Evolutionary conservation across 2,888 invertebrate species (phyloP).

Genomic region (Xylocampa areola): DNA sequence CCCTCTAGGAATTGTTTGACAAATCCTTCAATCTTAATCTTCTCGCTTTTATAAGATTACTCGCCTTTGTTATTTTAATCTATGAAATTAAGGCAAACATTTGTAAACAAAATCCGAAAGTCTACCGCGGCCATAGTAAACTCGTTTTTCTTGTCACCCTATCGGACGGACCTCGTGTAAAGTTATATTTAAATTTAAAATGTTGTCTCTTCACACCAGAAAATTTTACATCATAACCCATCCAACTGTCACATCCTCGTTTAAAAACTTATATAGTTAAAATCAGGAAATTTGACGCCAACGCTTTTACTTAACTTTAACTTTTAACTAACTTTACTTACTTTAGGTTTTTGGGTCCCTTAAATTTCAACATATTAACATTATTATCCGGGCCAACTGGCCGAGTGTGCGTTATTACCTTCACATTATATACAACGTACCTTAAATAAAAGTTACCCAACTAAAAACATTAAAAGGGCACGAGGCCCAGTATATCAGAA

Average conservation of each 20-base stretch:
- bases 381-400: constrained; percentile 23
- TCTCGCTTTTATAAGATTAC: constrained; percentile 39
- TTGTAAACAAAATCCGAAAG: constrained; percentile 15
- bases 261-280: constrained; percentile 39
- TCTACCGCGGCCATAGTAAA: constrained; percentile 11
- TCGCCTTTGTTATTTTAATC: constrained; percentile 39
- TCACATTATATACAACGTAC: constrained; percentile 29
- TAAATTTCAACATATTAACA: constrained; percentile 35
- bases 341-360: constrained; percentile 28
- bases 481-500: constrained; percentile 71
- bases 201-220: constrained; percentile 12
- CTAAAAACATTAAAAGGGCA: constrained; percentile 69
- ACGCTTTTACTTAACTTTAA: constrained; percentile 10
- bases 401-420: constrained; percentile 26
- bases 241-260: constrained; percentile 45
- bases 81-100: constrained; percentile 25
- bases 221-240: constrained; percentile 15
- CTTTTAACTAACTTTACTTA: no score
- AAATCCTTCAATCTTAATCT: constrained; percentile 52
- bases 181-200: no score
- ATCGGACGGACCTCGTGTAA: no score
- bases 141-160: constrained; percentile 2
- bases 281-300: constrained; percentile 51
- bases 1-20: constrained; percentile 36
- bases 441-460: constrained; percentile 59